Percentiles rank a stretch among this genome's conserved stretches.
These are phyloP conservation scores for Lepus europaeus DNA, from an alignment of 2,113 vertebrate genomes.

Conservation along the genomic window DNA sequence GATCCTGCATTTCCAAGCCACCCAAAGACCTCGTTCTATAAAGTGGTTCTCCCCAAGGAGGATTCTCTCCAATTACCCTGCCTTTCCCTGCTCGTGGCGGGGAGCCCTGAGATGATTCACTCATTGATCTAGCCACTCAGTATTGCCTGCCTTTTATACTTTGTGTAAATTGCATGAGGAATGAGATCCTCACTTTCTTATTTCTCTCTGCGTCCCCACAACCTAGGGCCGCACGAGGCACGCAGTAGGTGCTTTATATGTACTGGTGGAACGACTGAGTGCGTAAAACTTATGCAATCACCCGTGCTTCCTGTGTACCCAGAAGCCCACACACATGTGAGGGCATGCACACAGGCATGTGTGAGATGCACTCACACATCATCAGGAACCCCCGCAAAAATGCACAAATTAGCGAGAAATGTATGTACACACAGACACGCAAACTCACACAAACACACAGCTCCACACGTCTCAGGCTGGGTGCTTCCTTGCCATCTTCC, in stretches of 20 bases:
- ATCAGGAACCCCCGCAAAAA: not conserved
- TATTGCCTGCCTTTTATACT: not conserved
- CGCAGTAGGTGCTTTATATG: not conserved
- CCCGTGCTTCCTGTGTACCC: not conserved
- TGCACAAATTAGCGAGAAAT: not conserved
- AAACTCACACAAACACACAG: not conserved
- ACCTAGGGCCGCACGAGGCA: not conserved
- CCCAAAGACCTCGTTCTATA: not conserved
- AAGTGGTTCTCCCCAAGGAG: not conserved
- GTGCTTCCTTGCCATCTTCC: not conserved
- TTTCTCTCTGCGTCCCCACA: not conserved
- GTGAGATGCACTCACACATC: not conserved
- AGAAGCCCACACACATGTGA: not conserved
- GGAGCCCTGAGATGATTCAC: not conserved
- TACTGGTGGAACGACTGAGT: not conserved
- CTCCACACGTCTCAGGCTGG: not conserved
- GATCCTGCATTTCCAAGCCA: not conserved
- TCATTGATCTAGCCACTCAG: not conserved
- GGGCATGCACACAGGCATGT: not conserved
- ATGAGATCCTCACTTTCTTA: not conserved
- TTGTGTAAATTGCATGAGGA: not conserved
- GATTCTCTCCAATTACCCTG: not conserved
- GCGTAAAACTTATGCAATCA: not conserved
- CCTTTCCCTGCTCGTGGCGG: not conserved
- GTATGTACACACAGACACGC: not conserved